Evolutionary conservation across 2,113 vertebrate genomes (phyloP), one percentile per base, ranked within the genome.

Genomic region (Elachura formosa): DNA sequence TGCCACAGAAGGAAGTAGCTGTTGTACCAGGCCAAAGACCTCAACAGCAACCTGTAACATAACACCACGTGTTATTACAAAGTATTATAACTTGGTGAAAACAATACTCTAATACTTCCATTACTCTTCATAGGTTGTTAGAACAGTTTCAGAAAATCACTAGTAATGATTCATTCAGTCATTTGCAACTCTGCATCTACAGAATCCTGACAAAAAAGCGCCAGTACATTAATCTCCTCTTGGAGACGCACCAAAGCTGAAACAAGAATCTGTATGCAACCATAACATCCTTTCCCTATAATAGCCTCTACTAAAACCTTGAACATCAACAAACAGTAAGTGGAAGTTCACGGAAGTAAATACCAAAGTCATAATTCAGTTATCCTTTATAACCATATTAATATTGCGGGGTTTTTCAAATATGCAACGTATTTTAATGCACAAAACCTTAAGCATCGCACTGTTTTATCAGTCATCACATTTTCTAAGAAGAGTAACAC

Each of bases 1-100:
- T 49, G 99, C 99, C 69, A 99, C 99, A 10, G 99, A 98, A 34
- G 99, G 99, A 72, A 99, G 98, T 68, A 99, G 96, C 84, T 99
- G 99, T 61, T 99, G 99, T 54, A 99, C 99, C 54, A 99, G 97
- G 74, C 99, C 99, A 96, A 99, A 99, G 56, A 99, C 99, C 93
- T 99, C 99, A 80, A 99, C 99, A 89, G 99, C 99, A 96, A 99
- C 99, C 99, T 99, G 95, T 34, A 79, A 85, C 14, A 2, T 10
- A 72, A 68, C 23, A 84, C 12, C 62, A 73, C 10, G 14, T 0
- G 2, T 64, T 46, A 64, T 28, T 40, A 26, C 4, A 7, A 69
- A 16, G 12, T 18, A 41, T 49, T 56, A 8, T 5, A 40, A 54
- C 7, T 19, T 34, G 2, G 7, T 33, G n/a, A 78, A 92, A 88